A percentile compares a stretch with the other conserved stretches of the same genome.
phyloP scores from a whole-genome alignment of 2,797 vertebrate species.

The Propithecus perrieri region DNA sequence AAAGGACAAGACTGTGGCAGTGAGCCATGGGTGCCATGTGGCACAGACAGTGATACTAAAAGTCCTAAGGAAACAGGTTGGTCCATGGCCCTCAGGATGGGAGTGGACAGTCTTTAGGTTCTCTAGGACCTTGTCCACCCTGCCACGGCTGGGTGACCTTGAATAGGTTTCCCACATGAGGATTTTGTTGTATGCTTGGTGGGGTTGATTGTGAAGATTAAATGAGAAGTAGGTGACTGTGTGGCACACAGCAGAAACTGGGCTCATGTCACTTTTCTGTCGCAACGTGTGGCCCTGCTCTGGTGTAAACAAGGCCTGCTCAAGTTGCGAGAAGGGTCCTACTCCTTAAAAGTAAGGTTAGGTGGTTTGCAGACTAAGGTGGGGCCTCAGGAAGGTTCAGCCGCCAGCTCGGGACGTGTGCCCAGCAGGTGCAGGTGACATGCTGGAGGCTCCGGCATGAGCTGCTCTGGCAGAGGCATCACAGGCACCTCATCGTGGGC shows the following conservation, averaged over 20 bases:
- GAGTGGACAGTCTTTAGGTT: not conserved
- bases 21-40: not conserved
- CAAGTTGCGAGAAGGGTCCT: not conserved
- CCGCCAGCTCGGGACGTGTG: not conserved
- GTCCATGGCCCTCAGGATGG: not conserved
- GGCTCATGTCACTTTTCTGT: not conserved
- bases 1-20: not conserved
- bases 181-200: not conserved
- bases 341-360: not conserved
- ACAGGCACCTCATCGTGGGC: not conserved
- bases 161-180: not conserved
- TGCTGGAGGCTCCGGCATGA: not conserved
- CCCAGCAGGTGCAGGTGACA: not conserved
- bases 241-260: not conserved
- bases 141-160: not conserved
- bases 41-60: not conserved
- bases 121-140: not conserved
- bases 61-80: not conserved
- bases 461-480: not conserved
- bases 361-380: not conserved
- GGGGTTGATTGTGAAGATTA: not conserved
- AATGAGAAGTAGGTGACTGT: not conserved
- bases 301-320: not conserved
- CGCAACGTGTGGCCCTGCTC: not conserved
- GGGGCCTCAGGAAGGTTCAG: fast-evolving